phyloP scores from a whole-genome alignment of 1,140 invertebrate species.

The Drosophila simulans region DNA sequence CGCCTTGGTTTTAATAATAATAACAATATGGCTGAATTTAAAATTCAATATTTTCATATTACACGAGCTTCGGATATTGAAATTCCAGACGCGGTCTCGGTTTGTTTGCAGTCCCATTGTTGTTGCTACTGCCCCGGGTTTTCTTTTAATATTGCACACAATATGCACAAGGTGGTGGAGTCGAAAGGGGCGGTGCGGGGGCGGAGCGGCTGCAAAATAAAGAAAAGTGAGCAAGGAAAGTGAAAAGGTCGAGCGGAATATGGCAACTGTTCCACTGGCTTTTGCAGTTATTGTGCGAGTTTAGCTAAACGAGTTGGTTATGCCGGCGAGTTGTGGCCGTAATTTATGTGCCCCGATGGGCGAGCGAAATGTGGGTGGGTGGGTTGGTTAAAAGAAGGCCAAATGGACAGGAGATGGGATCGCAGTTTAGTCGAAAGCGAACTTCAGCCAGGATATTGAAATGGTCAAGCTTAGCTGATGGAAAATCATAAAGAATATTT shows the following conservation, averaged over 20 bases:
- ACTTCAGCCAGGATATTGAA: conserved; percentile 33
- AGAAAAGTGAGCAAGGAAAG: conserved; percentile 29
- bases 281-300: conserved; percentile 69
- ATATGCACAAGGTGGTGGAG: conserved; percentile 55
- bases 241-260: conserved; percentile 65
- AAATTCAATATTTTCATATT: conserved; percentile 72
- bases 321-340: conserved; percentile 45
- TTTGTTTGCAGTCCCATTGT: conserved; percentile 44
- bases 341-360: conserved; percentile 32
- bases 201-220: neutral
- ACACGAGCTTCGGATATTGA: conserved; percentile 52
- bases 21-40: conserved; percentile 70
- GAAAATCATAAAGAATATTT: conserved; percentile 1
- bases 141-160: conserved; percentile 76
- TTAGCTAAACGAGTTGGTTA: conserved; percentile 76
- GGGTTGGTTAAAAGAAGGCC: neutral
- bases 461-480: conserved; percentile 28
- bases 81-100: conserved; percentile 47
- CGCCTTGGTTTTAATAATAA: conserved; percentile 49
- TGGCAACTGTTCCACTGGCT: conserved; percentile 69
- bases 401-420: conserved; percentile 8
- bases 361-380: conserved; percentile 4
- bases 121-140: conserved; percentile 47
- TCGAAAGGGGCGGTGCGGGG: neutral
- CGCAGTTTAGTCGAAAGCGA: neutral